These are phyloP conservation scores for Eledona agricola DNA, from an alignment of 2,888 invertebrate genomes.

Conservation along the genomic window DNA sequence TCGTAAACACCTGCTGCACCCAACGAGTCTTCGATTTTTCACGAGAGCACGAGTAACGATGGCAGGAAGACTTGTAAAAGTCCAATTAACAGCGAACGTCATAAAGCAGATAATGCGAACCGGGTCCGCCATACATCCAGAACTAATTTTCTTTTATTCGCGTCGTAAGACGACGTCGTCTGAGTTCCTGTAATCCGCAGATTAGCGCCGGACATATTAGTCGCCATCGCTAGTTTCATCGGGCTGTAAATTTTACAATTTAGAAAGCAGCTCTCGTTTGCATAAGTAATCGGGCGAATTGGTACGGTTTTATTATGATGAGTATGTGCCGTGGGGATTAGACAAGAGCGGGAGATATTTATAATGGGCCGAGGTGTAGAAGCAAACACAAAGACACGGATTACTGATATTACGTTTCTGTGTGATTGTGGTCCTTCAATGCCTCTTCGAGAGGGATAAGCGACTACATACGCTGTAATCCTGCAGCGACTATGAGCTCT, in stretches of 20 bases:
- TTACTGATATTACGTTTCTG: slow-evolving; percentile 60
- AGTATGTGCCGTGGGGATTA: slow-evolving; percentile 32
- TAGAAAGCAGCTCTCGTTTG: slow-evolving; percentile 4
- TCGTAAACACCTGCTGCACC: slow-evolving; percentile 34
- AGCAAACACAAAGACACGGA: slow-evolving; percentile 53
- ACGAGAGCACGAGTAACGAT: slow-evolving; percentile 6
- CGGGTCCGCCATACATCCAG: slow-evolving; percentile 13
- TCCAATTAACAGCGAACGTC: slow-evolving; percentile 34
- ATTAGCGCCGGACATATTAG: too few relatives aligned
- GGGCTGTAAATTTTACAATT: slow-evolving; percentile 3
- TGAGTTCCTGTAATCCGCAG: too few relatives aligned
- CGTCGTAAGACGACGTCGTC: not conserved
- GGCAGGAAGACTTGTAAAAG: slow-evolving; percentile 35
- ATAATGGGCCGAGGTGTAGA: slow-evolving; percentile 42
- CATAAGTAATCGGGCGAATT: slow-evolving; percentile 19
- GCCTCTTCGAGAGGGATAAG: slow-evolving; percentile 39
- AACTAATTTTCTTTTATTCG: slow-evolving; percentile 37
- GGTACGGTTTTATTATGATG: slow-evolving; percentile 26
- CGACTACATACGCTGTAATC: slow-evolving; percentile 34
- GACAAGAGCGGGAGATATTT: too few relatives aligned
- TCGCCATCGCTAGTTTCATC: too few relatives aligned
- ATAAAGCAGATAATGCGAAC: slow-evolving; percentile 30
- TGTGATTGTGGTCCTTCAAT: slow-evolving; percentile 60
- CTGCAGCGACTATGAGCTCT: slow-evolving; percentile 26
- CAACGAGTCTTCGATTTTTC: slow-evolving; percentile 31